Evolutionary conservation across 2,888 invertebrate species (phyloP).

Genomic region (Mechanitis messenoides): DNA sequence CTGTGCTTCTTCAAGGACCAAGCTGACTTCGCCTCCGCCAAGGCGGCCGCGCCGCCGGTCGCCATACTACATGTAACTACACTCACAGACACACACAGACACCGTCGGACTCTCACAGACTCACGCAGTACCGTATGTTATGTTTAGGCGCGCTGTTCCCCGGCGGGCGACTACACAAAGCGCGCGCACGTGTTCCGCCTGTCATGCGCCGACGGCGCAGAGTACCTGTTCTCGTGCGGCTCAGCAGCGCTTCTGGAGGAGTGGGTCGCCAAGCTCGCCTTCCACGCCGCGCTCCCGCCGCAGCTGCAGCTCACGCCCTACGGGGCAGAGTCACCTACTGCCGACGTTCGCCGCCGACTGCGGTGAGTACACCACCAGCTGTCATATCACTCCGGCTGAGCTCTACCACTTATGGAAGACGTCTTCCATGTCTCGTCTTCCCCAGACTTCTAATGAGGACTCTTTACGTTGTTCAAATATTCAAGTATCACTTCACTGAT

Average conservation of each 20-base stretch:
- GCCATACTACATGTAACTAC: constrained; percentile 78
- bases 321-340: constrained; percentile 75
- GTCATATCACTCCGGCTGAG: too few species aligned
- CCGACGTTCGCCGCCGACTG: constrained; percentile 54
- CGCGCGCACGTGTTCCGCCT: constrained; percentile 95
- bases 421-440: too few species aligned
- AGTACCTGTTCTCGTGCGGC: constrained; percentile 91
- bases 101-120: too few species aligned
- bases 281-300: constrained; percentile 94
- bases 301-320: constrained; percentile 91
- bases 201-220: constrained; percentile 91
- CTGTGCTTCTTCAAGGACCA: constrained; percentile 98
- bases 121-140: too few species aligned
- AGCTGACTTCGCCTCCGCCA: constrained; percentile 90
- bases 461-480: too few species aligned
- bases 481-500: too few species aligned
- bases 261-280: constrained; percentile 94
- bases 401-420: too few species aligned
- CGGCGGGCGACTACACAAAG: constrained; percentile 96
- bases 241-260: constrained; percentile 86
- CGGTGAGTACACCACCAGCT: constrained; percentile 44
- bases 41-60: constrained; percentile 91
- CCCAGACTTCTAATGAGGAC: too few species aligned
- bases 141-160: constrained; percentile 83
- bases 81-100: too few species aligned